Evolutionary conservation across 2,113 vertebrate genomes (phyloP).

Genomic region (Suncus etruscus): DNA sequence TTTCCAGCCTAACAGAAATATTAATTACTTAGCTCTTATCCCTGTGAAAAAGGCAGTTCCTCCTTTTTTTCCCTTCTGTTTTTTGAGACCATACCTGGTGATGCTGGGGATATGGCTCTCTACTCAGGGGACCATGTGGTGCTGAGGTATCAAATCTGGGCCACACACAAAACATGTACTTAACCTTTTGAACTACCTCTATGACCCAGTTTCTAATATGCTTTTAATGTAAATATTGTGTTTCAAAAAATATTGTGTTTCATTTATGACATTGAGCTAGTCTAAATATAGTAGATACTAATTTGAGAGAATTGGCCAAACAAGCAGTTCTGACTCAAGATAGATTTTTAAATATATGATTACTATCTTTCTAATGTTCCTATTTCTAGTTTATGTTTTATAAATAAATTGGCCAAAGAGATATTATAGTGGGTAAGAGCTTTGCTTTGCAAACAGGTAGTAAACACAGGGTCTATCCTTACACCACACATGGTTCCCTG

Average conservation of each 20-base stretch:
- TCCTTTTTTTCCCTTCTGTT: neutral
- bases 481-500: too few species aligned
- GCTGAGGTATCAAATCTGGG: too few species aligned
- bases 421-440: too few species aligned
- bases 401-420: neutral
- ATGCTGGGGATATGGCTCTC: too few species aligned
- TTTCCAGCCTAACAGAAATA: neutral
- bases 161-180: too few species aligned
- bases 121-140: too few species aligned
- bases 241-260: too few species aligned
- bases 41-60: conserved; percentile 54
- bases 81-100: too few species aligned
- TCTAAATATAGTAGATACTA: conserved; percentile 69
- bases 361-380: neutral
- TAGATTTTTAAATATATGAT: neutral
- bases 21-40: conserved; percentile 40
- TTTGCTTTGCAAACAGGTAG: too few species aligned
- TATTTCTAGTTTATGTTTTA: neutral
- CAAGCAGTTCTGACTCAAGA: neutral
- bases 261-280: conserved; percentile 62
- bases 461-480: too few species aligned
- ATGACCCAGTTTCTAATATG: neutral
- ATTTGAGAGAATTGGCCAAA: conserved; percentile 4
- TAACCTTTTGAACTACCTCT: too few species aligned
- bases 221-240: conserved; percentile 65